Evolutionary conservation across 1,140 invertebrate species (phyloP), one percentile per base, ranked within the genome.

Genomic region (Sitodiplosis mosellana): DNA sequence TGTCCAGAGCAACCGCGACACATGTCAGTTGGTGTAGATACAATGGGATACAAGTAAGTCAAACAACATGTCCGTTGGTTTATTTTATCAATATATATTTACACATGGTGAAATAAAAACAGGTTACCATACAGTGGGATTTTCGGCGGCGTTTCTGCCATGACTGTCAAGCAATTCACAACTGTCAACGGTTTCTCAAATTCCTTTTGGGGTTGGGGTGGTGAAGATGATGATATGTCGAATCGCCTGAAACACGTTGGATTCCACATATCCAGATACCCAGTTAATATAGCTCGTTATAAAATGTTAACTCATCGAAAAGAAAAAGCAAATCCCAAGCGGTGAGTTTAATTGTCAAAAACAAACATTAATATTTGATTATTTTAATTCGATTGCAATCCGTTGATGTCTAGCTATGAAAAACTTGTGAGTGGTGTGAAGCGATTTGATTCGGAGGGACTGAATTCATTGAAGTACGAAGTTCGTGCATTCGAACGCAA

Each of bases 1-100:
- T 94, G 90, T 68, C 85, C 86, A 2, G 74, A 81, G 49, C 85
- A 89, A 59, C 93, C 93, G 0, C 67, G 90, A 42, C 93, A 97
- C 63, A 88, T 98, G 83, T 92, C 89, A 33, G 89, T 89, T 1
- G 87, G 89, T 11, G 80, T 96, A 33, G 86, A 96, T 69, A 87
- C 82, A 56, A 81, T 93, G 54, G 75, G 79, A 51, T 92, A 89
- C 68, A 80, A 75, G 86, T 87, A 64, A 62, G 60, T 51, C 4
- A 15, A 4, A n/a, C 27, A 45, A 15, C 21, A 10, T 22, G 6
- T 34, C 36, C 22, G 15, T 14, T 46, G 38, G 12, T 37, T 20
- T 4, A 40, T 27, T 14, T 33, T n/a, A 18, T 33, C 22, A 33
- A 37, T 37, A 11, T 7, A 18, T 48, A 22, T 15, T 36, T 43